phyloP scores from a whole-genome alignment of 2,797 vertebrate species.

The Muraenolepis orangiensis region DNA sequence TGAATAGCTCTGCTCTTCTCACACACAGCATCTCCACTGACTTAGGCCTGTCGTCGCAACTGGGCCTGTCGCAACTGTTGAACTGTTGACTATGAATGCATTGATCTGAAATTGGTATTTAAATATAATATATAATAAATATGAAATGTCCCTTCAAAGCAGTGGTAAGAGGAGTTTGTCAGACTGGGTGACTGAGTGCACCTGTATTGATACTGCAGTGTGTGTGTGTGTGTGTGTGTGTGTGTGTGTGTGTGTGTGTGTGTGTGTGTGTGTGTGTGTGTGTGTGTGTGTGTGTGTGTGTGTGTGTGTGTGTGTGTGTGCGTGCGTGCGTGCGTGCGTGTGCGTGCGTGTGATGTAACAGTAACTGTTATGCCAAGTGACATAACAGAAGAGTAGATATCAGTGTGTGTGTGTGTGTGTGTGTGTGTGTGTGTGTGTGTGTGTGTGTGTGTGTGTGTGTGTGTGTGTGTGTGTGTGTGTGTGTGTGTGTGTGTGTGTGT shows the following conservation, averaged over 20 bases:
- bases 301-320: neutral
- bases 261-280: neutral
- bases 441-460: slow-evolving; percentile 8
- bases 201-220: neutral
- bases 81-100: neutral
- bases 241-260: neutral
- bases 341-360: neutral
- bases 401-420: slow-evolving; percentile 16
- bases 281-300: neutral
- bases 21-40: neutral
- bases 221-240: slow-evolving; percentile 9
- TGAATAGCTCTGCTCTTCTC: neutral
- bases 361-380: no score
- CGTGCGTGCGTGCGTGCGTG: neutral
- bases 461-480: slow-evolving; percentile 12
- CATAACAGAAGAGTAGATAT: no score
- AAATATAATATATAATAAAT: neutral
- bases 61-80: no score
- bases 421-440: slow-evolving; percentile 7
- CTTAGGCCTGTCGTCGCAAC: no score
- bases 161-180: slow-evolving; percentile 15
- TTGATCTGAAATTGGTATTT: neutral
- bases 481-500: slow-evolving; percentile 15
- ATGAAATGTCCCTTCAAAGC: neutral
- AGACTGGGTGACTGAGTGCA: neutral